Evolutionary conservation across 2,888 invertebrate species (phyloP).

Genomic region (Melinaea marsaeus): DNA sequence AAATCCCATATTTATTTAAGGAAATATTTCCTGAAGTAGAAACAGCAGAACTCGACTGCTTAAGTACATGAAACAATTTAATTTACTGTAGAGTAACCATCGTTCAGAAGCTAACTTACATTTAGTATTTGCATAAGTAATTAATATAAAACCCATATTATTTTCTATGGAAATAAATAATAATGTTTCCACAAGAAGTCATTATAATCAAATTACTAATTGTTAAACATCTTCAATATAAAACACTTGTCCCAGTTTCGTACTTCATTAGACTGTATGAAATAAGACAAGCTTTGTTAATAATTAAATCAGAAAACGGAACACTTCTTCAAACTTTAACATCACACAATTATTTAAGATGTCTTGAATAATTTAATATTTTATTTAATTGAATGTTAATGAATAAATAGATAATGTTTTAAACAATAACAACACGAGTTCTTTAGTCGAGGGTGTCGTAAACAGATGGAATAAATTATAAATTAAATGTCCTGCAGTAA

Average conservation of each 20-base stretch:
- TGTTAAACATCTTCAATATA: background rate
- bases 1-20: background rate
- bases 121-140: background rate
- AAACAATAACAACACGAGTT: background rate
- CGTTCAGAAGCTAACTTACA: background rate
- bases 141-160: background rate
- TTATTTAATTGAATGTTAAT: too few relatives aligned
- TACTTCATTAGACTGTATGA: background rate
- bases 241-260: background rate
- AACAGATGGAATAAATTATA: too few relatives aligned
- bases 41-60: constrained; percentile 3
- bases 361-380: background rate
- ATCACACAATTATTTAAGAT: background rate
- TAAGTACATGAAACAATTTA: constrained; percentile 4
- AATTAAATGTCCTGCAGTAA: too few relatives aligned
- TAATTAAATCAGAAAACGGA: constrained; percentile 4
- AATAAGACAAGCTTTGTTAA: background rate
- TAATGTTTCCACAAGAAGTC: background rate
- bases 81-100: background rate
- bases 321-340: background rate
- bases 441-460: too few relatives aligned
- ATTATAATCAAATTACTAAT: background rate
- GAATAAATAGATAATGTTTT: too few relatives aligned
- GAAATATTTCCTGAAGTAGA: constrained; percentile 3
- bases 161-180: background rate